Evolutionary conservation across 1,140 invertebrate genomes (phyloP).

Genomic region (Aleiodes sp.): DNA sequence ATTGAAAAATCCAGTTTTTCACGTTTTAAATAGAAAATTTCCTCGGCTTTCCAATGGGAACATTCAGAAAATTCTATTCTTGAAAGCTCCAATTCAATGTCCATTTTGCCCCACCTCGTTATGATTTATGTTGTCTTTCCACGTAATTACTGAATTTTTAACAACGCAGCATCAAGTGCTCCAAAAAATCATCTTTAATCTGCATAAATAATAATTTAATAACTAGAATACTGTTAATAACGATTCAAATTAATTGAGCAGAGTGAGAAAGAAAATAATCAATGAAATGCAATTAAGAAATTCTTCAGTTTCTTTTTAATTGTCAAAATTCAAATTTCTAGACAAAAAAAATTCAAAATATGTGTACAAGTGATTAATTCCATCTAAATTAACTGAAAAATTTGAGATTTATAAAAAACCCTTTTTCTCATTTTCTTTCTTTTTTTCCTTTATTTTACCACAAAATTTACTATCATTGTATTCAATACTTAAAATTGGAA

Average conservation of each 20-base stretch:
- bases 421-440: conserved; percentile 4
- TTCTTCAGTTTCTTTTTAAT: not conserved
- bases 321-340: not conserved
- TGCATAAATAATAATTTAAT: no score
- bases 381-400: conserved; percentile 9
- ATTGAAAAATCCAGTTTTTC: no score
- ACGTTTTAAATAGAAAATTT: no score
- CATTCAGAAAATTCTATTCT: no score
- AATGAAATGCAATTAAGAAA: not conserved
- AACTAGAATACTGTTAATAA: no score
- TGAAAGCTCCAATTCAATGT: no score
- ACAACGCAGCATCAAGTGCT: no score
- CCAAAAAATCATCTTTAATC: no score
- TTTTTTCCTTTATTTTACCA: not conserved
- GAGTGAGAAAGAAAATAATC: not conserved
- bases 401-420: conserved; percentile 11
- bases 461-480: conserved; percentile 4
- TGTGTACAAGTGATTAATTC: conserved; percentile 10
- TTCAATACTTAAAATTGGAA: conserved; percentile 14
- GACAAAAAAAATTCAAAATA: conserved; percentile 11
- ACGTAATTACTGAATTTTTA: no score
- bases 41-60: no score
- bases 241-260: not conserved
- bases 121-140: no score
- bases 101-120: no score